Percentiles rank a stretch among this genome's conserved stretches.
Evolutionary conservation across 2,888 invertebrate species (phyloP).

Genomic region (Pammene fasciana): DNA sequence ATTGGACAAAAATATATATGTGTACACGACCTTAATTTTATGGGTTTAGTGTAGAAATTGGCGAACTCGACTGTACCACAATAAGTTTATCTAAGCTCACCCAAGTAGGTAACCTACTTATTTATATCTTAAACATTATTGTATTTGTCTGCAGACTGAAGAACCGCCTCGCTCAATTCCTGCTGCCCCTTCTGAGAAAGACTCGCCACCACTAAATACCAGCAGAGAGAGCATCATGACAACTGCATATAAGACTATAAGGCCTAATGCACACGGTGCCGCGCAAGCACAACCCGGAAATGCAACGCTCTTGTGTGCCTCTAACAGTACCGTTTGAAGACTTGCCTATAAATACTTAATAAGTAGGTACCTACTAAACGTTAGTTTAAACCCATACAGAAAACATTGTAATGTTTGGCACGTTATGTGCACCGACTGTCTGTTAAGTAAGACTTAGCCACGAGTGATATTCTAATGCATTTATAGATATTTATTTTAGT

Average conservation of each 20-base stretch:
- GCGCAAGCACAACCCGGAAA: slow-evolving; percentile 6
- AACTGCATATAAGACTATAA: slow-evolving; percentile 15
- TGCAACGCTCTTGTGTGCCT: background rate
- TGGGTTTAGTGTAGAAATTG: no score
- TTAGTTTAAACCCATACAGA: background rate
- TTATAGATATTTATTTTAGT: slow-evolving; percentile 62
- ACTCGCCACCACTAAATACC: slow-evolving; percentile 65
- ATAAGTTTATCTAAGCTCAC: no score
- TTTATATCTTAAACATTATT: slow-evolving; percentile 1
- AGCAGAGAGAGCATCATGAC: slow-evolving; percentile 3
- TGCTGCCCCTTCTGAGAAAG: slow-evolving; percentile 79
- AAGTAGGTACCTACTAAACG: background rate
- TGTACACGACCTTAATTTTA: no score
- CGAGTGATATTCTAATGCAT: slow-evolving; percentile 68
- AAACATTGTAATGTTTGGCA: slow-evolving; percentile 19
- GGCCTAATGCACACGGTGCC: slow-evolving; percentile 8
- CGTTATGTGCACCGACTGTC: slow-evolving; percentile 28
- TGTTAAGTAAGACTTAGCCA: slow-evolving; percentile 34
- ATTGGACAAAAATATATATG: no score
- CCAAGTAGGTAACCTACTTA: background rate
- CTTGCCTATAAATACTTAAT: slow-evolving; percentile 29
- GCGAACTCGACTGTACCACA: no score
- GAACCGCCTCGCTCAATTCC: slow-evolving; percentile 77
- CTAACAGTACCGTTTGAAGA: slow-evolving; percentile 17
- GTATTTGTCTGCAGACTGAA: slow-evolving; percentile 74